A percentile compares a stretch with the other conserved stretches of the same genome.
Conservation (phyloP, 1,140 invertebrate species). For the Ceratosolen solmsi region DNA sequence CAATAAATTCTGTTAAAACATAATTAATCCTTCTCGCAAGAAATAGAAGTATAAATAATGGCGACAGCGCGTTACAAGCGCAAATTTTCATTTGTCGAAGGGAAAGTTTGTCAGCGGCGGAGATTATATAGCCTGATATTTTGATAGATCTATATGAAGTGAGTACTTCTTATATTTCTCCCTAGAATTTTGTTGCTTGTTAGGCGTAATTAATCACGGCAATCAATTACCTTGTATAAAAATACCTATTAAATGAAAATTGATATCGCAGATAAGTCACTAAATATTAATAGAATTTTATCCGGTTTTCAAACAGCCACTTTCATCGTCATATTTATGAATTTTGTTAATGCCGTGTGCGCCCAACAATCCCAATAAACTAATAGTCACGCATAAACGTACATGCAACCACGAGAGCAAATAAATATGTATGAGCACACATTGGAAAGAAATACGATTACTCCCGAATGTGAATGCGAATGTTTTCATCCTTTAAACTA, state of each 20-base stretch:
- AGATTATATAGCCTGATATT: neutral
- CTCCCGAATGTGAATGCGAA: too few species aligned
- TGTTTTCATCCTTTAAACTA: neutral
- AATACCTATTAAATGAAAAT: neutral
- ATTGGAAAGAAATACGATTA: neutral
- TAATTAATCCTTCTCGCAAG: neutral
- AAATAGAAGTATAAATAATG: neutral
- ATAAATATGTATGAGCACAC: neutral
- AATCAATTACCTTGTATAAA: neutral
- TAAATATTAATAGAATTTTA: neutral
- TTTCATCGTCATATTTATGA: neutral
- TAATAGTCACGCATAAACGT: neutral
- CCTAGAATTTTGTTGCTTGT: neutral
- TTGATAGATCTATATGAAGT: neutral
- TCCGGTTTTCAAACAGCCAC: neutral
- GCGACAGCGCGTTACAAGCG: neutral
- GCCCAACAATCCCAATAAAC: neutral
- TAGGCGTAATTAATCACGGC: neutral
- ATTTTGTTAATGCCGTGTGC: neutral
- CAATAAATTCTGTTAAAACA: neutral
- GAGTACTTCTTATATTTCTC: neutral
- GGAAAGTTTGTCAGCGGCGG: neutral
- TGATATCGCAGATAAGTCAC: neutral
- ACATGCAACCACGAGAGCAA: neutral
- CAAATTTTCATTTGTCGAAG: neutral